phyloP scores from a whole-genome alignment of 2,888 invertebrate species.

The Sarcophaga rosellei region DNA sequence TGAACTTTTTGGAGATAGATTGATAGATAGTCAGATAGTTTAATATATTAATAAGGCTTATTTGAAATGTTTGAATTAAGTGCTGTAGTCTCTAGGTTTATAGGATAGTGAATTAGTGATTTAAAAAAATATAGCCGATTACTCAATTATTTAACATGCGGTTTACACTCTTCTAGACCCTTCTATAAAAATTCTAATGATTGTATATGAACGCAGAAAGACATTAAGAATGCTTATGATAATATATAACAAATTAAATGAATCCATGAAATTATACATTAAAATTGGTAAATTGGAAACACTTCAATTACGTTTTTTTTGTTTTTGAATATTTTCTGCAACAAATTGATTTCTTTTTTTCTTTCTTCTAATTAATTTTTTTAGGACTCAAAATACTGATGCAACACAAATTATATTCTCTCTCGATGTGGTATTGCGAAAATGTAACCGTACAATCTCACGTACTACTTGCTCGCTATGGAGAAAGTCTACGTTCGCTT shows the following conservation, averaged over 20 bases:
- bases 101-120: too few species aligned
- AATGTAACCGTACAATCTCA: slow-evolving; percentile 85
- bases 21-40: too few species aligned
- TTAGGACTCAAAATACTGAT: slow-evolving; percentile 85
- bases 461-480: slow-evolving; percentile 86
- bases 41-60: too few species aligned
- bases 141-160: neutral
- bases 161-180: neutral
- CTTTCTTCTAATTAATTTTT: neutral
- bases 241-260: too few species aligned
- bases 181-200: neutral
- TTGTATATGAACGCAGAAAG: neutral
- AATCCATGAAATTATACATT: too few species aligned
- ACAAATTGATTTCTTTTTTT: neutral
- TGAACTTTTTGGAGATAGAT: too few species aligned
- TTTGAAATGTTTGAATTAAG: too few species aligned
- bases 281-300: too few species aligned
- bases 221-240: too few species aligned
- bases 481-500: slow-evolving; percentile 86
- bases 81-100: too few species aligned
- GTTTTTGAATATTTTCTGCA: neutral
- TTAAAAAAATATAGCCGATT: too few species aligned
- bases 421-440: slow-evolving; percentile 89
- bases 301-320: too few species aligned
- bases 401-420: slow-evolving; percentile 87